Conservation (phyloP, 2,797 vertebrate species). For the Syncerus caffer region DNA sequence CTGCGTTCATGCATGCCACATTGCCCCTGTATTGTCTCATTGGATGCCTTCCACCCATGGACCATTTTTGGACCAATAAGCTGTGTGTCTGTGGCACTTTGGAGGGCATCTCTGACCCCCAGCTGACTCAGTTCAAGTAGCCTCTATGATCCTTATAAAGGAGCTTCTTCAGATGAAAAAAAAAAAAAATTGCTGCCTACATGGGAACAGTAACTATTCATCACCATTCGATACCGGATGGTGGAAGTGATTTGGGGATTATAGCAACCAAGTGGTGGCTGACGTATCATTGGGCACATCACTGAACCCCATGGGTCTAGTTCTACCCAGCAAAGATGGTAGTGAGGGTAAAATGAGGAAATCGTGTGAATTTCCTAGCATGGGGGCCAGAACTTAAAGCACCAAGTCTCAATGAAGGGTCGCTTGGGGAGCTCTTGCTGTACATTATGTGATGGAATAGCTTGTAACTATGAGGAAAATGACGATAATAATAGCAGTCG, state of each 20-base stretch:
- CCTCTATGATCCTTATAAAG: neutral
- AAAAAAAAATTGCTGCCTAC: neutral
- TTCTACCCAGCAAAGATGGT: neutral
- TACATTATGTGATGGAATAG: neutral
- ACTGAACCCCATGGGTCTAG: neutral
- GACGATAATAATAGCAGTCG: fast-evolving
- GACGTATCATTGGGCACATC: neutral
- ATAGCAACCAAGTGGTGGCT: neutral
- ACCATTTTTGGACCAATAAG: neutral
- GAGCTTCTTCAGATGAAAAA: neutral
- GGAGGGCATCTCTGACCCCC: neutral
- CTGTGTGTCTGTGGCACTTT: neutral
- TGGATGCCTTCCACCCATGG: fast-evolving
- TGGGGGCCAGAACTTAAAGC: neutral
- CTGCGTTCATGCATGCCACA: fast-evolving
- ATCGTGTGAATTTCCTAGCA: neutral
- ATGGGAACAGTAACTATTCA: neutral
- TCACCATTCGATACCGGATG: neutral
- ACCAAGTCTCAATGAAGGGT: neutral
- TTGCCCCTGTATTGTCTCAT: neutral
- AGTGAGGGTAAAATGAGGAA: neutral
- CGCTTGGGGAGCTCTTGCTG: neutral
- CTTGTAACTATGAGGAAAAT: neutral
- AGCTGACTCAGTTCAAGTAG: neutral
- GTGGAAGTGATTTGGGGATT: neutral